These are phyloP conservation scores for Limanda limanda DNA, from an alignment of 2,113 vertebrate species.

Conservation along the genomic window DNA sequence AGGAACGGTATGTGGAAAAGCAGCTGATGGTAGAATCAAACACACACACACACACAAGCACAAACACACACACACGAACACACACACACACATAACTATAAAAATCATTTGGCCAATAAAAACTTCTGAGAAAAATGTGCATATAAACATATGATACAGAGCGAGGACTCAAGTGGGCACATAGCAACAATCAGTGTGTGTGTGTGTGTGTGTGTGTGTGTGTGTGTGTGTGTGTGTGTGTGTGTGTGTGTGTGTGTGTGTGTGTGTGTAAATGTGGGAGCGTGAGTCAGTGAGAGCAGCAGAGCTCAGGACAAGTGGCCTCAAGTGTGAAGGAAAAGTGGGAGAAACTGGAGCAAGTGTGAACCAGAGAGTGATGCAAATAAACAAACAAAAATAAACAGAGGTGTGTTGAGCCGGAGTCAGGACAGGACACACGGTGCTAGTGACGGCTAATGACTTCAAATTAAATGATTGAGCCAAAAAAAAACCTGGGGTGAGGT, in stretches of 20 bases:
- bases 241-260: not conserved
- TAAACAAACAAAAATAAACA: conserved; percentile 79
- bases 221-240: conserved; percentile 24
- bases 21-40: conserved; percentile 65
- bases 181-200: conserved; percentile 32
- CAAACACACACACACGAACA: conserved; percentile 30
- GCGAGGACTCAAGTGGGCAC: conserved; percentile 5
- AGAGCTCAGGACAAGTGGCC: conserved; percentile 35
- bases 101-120: conserved; percentile 59
- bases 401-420: conserved; percentile 11
- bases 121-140: conserved; percentile 16
- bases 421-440: conserved; percentile 34
- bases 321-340: conserved; percentile 71
- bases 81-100: conserved; percentile 23
- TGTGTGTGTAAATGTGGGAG: conserved; percentile 18
- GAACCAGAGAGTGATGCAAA: conserved; percentile 77
- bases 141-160: conserved; percentile 15
- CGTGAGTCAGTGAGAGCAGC: conserved; percentile 26
- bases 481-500: no score
- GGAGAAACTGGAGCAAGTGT: conserved; percentile 79
- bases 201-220: conserved; percentile 30
- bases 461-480: no score
- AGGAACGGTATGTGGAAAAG: conserved; percentile 59
- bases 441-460: not conserved
- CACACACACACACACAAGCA: conserved; percentile 31